Base-by-base conservation (phyloP, 2,888 invertebrate species). In the Pammene aurita region DNA sequence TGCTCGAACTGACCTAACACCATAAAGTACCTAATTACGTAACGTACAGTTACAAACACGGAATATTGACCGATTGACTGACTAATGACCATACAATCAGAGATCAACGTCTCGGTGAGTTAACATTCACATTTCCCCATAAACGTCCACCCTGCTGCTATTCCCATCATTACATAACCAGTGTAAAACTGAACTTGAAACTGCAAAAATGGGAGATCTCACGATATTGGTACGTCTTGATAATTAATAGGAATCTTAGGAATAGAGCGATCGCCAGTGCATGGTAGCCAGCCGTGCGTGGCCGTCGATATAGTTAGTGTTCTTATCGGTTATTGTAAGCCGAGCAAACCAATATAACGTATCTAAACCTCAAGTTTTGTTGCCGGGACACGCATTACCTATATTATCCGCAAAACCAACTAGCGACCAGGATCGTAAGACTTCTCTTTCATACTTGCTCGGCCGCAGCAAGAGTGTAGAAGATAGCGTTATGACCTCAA, bases 231-330 rank as follows among this genome's bases (percentile, higher is more conserved):
- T 13, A 7, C 7, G 34, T n/a, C 26, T 34, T 34, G 54, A 16
- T 11, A 52, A 16, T 11, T 14, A 5, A 48, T 42, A 26, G 5
- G 26, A 50, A 50, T 6, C 9, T 18, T 26, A 9, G 26, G 54
- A 54, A 54, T 54, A 54, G 7, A n/a, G 38, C 16, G 50, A 52
- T 50, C 62, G 62, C 50, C 50, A 62, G 62, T 62, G 62, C 62
- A 62, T 62, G 38, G 62, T 16, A 50, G 41, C 18, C 62, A 62
- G 18, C 48, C 62, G 50, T 62, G 62, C 62, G 62, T 62, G 46
- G 11, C 34, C 60, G 46, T 35, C 61, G 61, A 61, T 61, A 38
- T 18, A 61, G 1, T 38, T 11, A 18, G 50, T 10, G 26, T 50
- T 50, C 50, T 50, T 18, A 50, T 18, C 11, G 18, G 50, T 54